Conservation (phyloP, 2,888 invertebrate genomes). For the Brachyptera risi region DNA sequence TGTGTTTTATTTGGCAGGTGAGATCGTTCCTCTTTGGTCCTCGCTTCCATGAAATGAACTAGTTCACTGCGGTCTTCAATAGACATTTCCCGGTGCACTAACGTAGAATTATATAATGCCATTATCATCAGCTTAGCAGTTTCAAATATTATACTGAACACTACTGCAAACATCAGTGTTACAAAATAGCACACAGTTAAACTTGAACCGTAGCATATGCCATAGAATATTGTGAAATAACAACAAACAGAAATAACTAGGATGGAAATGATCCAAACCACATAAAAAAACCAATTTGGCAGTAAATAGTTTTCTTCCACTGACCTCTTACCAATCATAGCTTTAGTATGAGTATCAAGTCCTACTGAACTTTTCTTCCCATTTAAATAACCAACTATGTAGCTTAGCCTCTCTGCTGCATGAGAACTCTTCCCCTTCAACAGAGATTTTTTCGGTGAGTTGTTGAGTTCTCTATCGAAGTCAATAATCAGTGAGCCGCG, state of each 20-base stretch:
- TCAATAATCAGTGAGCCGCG: no score
- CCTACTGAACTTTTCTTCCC: no score
- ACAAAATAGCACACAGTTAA: neutral
- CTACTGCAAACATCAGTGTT: neutral
- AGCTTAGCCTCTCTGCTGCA: neutral
- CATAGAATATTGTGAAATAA: neutral
- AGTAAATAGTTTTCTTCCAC: neutral
- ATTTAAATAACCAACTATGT: neutral
- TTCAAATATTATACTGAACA: slow-evolving; percentile 9
- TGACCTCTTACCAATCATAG: neutral
- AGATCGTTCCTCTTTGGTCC: neutral
- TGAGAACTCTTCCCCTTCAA: no score
- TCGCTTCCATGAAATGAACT: neutral
- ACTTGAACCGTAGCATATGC: neutral
- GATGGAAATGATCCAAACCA: neutral
- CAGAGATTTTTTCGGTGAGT: no score
- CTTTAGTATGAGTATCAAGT: no score
- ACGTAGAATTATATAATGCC: neutral
- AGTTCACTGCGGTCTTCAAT: slow-evolving; percentile 7
- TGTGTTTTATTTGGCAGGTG: neutral
- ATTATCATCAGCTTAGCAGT: neutral
- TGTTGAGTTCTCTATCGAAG: no score
- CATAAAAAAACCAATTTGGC: neutral
- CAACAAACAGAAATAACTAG: neutral
- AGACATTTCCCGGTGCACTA: no score